A percentile compares a stretch with the other conserved stretches of the same genome.
Evolutionary conservation across 2,888 invertebrate species (phyloP).

Genomic region (Eristalinus sepulchralis): DNA sequence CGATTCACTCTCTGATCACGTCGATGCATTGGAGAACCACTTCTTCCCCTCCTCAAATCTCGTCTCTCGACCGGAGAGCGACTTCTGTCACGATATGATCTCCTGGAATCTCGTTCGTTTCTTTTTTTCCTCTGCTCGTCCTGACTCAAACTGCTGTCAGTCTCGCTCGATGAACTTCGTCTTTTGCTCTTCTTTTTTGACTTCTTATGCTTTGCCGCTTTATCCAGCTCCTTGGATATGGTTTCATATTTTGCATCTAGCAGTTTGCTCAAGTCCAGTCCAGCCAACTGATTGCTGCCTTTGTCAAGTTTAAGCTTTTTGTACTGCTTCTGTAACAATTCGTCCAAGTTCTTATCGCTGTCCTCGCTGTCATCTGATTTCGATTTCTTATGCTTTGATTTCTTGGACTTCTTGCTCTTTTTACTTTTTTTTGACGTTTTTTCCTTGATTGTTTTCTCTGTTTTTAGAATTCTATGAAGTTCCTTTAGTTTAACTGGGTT

Average conservation of each 20-base stretch:
- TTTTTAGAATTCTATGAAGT: conserved; percentile 89
- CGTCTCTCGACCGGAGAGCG: conserved; percentile 14
- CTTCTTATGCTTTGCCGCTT: conserved; percentile 75
- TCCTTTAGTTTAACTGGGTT: conserved; percentile 96
- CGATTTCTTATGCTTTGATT: conserved; percentile 60
- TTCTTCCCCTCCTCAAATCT: conserved; percentile 2
- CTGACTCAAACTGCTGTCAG: conserved; percentile 55
- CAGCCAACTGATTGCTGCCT: conserved; percentile 73
- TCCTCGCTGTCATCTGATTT: conserved; percentile 50
- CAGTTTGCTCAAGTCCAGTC: conserved; percentile 77
- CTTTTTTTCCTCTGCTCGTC: not conserved
- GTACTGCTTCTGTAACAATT: conserved; percentile 86
- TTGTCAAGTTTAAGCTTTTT: conserved; percentile 83
- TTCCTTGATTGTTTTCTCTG: conserved; percentile 81
- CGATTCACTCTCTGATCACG: not conserved
- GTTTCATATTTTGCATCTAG: conserved; percentile 79
- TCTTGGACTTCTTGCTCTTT: conserved; percentile 74
- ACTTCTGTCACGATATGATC: conserved; percentile 1
- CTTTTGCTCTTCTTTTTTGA: conserved; percentile 47
- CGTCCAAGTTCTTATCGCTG: conserved; percentile 84
- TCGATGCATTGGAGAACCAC: not conserved
- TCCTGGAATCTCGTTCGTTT: conserved; percentile 20
- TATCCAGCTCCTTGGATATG: conserved; percentile 79
- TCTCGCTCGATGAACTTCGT: conserved; percentile 51
- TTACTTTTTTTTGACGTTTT: conserved; percentile 72